These are phyloP conservation scores for Talpa occidentalis DNA, from an alignment of 2,113 vertebrate genomes.

Conservation along the genomic window DNA sequence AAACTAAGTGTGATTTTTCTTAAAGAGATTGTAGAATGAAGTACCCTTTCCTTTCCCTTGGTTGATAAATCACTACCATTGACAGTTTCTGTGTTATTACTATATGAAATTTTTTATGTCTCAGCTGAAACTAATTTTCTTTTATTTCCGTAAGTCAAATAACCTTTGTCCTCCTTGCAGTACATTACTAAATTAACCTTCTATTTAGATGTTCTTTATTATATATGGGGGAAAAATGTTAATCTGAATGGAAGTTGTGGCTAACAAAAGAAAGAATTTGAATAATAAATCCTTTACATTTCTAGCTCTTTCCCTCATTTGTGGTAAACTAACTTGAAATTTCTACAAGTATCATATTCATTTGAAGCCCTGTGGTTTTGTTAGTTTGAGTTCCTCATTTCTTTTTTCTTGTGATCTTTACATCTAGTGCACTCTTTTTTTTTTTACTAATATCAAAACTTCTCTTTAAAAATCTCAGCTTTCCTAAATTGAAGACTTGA, in stretches of 20 bases:
- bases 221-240: slow-evolving; percentile 15
- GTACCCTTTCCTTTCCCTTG: background rate
- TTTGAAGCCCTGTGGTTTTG: background rate
- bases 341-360: background rate
- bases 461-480: background rate
- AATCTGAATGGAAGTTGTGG: background rate
- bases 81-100: background rate
- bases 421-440: background rate
- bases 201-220: background rate
- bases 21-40: background rate
- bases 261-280: background rate
- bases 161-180: background rate
- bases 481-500: slow-evolving; percentile 5
- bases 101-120: background rate
- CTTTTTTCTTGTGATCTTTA: slow-evolving; percentile 21
- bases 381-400: background rate
- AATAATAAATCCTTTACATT: background rate
- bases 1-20: slow-evolving; percentile 41
- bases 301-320: slow-evolving; percentile 43
- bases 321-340: background rate
- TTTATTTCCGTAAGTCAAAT: slow-evolving; percentile 3
- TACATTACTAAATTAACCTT: slow-evolving; percentile 9
- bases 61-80: slow-evolving; percentile 29
- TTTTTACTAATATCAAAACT: background rate
- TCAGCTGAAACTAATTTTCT: slow-evolving; percentile 57